A percentile compares a stretch with the other conserved stretches of the same genome.
Evolutionary conservation across 2,797 vertebrate genomes (phyloP).

Genomic region (Propithecus deckenii): DNA sequence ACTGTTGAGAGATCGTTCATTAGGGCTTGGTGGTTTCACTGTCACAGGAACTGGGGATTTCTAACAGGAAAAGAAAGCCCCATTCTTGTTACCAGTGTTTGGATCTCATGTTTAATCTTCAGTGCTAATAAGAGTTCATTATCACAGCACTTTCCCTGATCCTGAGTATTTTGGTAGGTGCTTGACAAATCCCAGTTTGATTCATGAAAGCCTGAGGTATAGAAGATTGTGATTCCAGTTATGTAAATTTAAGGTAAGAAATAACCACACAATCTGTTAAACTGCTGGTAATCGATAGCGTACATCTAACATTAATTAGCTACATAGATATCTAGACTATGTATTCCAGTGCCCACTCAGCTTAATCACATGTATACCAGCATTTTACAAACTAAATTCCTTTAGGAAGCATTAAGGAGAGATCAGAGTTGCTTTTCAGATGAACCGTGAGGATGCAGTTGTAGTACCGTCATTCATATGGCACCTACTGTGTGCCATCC

Average conservation of each 20-base stretch:
- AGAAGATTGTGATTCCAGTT: constrained; percentile 10
- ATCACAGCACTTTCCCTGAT: constrained; percentile 19
- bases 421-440: neutral
- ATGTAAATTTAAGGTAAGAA: constrained; percentile 34
- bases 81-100: neutral
- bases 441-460: neutral
- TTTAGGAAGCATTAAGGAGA: neutral
- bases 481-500: neutral
- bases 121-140: neutral
- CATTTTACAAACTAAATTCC: neutral
- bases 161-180: neutral
- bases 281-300: neutral
- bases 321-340: neutral
- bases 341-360: neutral
- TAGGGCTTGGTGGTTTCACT: neutral
- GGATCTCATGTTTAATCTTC: constrained; percentile 41
- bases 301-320: constrained; percentile 1
- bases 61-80: constrained; percentile 22
- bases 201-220: constrained; percentile 4
- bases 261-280: neutral
- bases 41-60: neutral
- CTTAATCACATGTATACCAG: neutral
- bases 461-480: neutral
- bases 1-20: neutral
- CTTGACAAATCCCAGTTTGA: neutral